Conservation (phyloP, 1,140 invertebrate genomes). For the Trichonephila inaurata region DNA sequence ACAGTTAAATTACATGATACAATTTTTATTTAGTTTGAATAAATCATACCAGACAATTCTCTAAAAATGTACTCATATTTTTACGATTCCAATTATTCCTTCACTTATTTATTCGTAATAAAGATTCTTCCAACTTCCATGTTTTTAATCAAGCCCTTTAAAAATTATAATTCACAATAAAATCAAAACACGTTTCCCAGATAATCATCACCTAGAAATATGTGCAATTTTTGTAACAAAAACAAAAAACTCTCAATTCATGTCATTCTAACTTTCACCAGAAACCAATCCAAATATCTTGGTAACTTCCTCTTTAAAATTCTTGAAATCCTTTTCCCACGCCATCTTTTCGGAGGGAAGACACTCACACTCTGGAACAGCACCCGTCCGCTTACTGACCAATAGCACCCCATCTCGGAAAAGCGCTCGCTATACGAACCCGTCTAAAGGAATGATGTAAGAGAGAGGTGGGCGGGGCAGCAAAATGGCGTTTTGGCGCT, state of each 20-base stretch:
- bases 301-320: background rate
- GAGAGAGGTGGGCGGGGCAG: conserved; percentile 42
- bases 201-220: background rate
- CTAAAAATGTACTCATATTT: too few relatives aligned
- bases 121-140: too few relatives aligned
- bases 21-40: too few relatives aligned
- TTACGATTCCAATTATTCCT: too few relatives aligned
- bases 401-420: conserved; percentile 8
- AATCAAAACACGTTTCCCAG: too few relatives aligned
- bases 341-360: background rate
- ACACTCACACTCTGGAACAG: conserved; percentile 39
- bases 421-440: background rate
- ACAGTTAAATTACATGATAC: too few relatives aligned
- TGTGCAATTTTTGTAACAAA: background rate
- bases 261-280: background rate
- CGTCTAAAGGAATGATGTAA: background rate
- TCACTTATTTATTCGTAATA: too few relatives aligned
- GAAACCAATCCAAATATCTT: background rate
- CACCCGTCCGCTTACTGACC: conserved; percentile 46
- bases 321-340: background rate
- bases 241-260: background rate
- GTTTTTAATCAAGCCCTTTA: too few relatives aligned
- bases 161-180: too few relatives aligned
- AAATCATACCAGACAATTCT: too few relatives aligned
- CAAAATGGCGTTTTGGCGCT: conserved; percentile 73